A percentile compares a stretch with the other conserved stretches of the same genome.
These are phyloP conservation scores for Collichthys lucidus DNA, from an alignment of 2,113 vertebrate species.

Conservation along the genomic window DNA sequence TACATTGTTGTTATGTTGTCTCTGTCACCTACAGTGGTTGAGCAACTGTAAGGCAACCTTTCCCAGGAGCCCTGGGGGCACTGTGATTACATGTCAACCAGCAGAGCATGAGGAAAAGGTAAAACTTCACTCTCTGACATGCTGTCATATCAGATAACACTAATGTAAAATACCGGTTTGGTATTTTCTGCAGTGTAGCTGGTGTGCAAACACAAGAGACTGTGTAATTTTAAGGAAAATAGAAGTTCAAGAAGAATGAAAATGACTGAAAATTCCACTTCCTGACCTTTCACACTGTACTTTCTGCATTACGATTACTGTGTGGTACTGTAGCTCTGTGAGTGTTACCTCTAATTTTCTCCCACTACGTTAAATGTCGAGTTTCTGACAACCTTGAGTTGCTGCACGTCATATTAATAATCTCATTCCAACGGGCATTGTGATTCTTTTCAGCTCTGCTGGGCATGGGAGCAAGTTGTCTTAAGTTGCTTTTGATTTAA, in stretches of 20 bases:
- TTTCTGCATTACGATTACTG: constrained; percentile 78
- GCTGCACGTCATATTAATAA: constrained; percentile 52
- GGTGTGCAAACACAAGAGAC: background rate
- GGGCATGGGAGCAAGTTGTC: constrained; percentile 50
- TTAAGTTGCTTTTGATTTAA: constrained; percentile 48
- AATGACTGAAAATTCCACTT: constrained; percentile 58
- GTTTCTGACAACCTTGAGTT: constrained; percentile 51
- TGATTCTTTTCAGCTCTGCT: constrained; percentile 65
- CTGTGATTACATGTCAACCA: constrained; percentile 73
- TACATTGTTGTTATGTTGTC: background rate
- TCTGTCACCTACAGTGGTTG: constrained; percentile 88
- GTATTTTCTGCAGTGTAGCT: constrained; percentile 11
- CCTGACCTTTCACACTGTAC: constrained; percentile 74
- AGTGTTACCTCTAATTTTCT: constrained; percentile 77
- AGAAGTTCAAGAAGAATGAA: background rate
- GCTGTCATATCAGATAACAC: background rate
- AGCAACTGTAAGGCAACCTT: constrained; percentile 94
- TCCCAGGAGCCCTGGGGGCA: constrained; percentile 87
- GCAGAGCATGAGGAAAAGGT: constrained; percentile 93
- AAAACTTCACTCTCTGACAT: constrained; percentile 50
- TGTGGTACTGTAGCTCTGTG: constrained; percentile 83
- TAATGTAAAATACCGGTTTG: constrained; percentile 15
- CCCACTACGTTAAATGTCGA: constrained; percentile 50
- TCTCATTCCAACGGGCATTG: constrained; percentile 53
- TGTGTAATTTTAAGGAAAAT: background rate